These are phyloP conservation scores for Avahi laniger DNA, from an alignment of 2,797 vertebrate species.

Conservation along the genomic window DNA sequence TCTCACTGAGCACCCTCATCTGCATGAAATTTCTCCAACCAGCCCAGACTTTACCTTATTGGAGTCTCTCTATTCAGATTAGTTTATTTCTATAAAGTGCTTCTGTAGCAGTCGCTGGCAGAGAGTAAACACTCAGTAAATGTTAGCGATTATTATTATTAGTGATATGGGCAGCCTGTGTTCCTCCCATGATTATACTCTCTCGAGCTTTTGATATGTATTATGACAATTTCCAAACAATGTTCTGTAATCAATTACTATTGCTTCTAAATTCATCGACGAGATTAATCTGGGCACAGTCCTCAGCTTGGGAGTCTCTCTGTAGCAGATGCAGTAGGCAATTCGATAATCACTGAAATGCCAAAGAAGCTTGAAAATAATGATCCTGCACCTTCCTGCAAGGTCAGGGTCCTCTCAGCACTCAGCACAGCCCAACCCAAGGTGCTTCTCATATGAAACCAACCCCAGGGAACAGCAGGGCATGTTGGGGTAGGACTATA, in stretches of 20 bases:
- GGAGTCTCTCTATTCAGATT: neutral
- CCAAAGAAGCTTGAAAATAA: neutral
- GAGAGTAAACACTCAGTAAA: neutral
- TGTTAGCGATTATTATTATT: neutral
- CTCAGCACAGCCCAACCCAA: neutral
- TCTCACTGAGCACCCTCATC: neutral
- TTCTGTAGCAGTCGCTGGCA: neutral
- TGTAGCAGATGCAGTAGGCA: neutral
- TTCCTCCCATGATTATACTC: neutral
- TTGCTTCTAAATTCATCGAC: neutral
- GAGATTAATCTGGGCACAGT: neutral
- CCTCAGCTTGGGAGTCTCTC: neutral
- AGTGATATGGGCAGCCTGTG: neutral
- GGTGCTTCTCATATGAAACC: neutral
- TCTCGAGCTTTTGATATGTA: neutral
- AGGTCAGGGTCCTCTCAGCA: neutral
- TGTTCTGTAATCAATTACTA: neutral
- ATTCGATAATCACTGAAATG: neutral
- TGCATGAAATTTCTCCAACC: neutral
- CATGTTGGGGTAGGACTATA: neutral
- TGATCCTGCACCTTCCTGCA: neutral
- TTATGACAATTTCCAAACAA: slow-evolving; percentile 2
- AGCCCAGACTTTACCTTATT: neutral
- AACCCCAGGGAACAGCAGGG: neutral
- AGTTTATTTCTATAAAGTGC: neutral